phyloP scores from a whole-genome alignment of 2,888 invertebrate species.

The Tetragonisca angustula region DNA sequence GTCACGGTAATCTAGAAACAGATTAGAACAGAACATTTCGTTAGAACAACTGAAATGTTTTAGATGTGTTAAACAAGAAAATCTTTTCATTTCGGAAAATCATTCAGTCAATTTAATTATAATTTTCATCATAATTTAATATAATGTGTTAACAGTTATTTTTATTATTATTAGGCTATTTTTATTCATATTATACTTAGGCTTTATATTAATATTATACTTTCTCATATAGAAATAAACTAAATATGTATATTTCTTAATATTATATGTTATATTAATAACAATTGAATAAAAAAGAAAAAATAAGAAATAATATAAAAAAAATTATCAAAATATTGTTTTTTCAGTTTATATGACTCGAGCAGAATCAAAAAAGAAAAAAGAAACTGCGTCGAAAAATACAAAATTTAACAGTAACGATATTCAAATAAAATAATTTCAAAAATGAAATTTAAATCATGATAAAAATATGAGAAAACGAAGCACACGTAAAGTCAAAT shows the following conservation, averaged over 20 bases:
- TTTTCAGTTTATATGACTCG: background rate
- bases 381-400: no score
- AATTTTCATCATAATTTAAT: background rate
- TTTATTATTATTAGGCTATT: background rate
- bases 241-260: background rate
- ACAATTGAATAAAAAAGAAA: background rate
- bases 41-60: background rate
- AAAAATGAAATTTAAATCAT: background rate
- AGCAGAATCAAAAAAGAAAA: background rate
- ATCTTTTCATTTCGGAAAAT: constrained; percentile 1
- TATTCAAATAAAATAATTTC: background rate
- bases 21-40: background rate
- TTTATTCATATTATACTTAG: background rate
- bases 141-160: no score
- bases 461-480: background rate
- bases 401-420: no score
- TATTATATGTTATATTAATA: background rate
- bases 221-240: background rate
- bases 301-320: background rate
- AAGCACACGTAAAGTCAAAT: background rate
- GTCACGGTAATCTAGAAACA: constrained; percentile 90
- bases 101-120: background rate
- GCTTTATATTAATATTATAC: background rate
- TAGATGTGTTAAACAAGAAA: background rate
- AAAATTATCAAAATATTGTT: background rate